These are phyloP conservation scores for Lymantria monacha DNA, from an alignment of 2,888 invertebrate genomes.

Conservation along the genomic window DNA sequence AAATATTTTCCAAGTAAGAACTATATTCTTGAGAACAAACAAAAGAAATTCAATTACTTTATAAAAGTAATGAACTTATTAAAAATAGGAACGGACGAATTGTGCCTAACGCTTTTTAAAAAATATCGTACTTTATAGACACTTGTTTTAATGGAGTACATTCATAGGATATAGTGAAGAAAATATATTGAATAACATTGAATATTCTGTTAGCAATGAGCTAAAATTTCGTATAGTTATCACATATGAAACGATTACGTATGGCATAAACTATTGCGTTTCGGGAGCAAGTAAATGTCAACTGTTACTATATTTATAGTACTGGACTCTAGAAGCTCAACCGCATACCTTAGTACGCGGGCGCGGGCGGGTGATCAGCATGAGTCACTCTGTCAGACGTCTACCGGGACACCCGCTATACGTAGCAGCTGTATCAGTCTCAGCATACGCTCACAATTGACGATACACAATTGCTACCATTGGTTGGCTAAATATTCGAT, in stretches of 20 bases:
- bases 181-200: too few relatives aligned
- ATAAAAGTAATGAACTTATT: too few relatives aligned
- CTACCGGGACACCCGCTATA: slow-evolving; percentile 67
- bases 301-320: slow-evolving; percentile 73
- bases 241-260: background rate
- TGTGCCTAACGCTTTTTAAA: too few relatives aligned
- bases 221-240: background rate
- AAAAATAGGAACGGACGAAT: too few relatives aligned
- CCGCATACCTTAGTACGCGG: slow-evolving; percentile 47
- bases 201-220: too few relatives aligned
- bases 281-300: slow-evolving; percentile 75
- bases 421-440: slow-evolving; percentile 31
- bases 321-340: slow-evolving; percentile 38
- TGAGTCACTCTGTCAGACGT: slow-evolving; percentile 70
- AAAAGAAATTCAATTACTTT: too few relatives aligned
- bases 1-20: too few relatives aligned
- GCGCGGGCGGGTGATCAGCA: slow-evolving; percentile 25
- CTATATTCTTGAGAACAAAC: too few relatives aligned
- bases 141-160: too few relatives aligned
- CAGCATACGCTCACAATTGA: slow-evolving; percentile 36
- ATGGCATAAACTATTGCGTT: slow-evolving; percentile 40
- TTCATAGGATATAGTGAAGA: too few relatives aligned
- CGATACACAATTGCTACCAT: slow-evolving; percentile 19
- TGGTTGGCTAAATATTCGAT: slow-evolving; percentile 32
- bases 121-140: too few relatives aligned